Base-by-base conservation (phyloP, 2,113 vertebrate species). In the Zootoca vivipara region DNA sequence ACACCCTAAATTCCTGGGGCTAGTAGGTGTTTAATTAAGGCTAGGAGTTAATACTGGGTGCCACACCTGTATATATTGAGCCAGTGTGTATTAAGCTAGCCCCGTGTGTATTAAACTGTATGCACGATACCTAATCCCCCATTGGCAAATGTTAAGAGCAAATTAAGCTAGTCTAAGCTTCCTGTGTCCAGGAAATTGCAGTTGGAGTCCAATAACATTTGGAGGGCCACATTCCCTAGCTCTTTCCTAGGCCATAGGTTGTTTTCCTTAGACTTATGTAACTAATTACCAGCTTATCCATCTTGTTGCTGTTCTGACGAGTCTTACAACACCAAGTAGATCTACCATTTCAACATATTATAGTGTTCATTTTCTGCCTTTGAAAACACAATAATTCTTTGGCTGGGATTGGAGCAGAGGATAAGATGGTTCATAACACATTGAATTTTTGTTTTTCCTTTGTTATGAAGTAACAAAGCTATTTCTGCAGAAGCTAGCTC, bases 351-450 rank as follows among this genome's bases (percentile, higher is more conserved):
- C 73, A 18, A 13, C 8, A 1, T 7, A 8, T 22, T 9, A 8
- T 18, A 46, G 35, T 58, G 65, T 87, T 80, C 10, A 46, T 42
- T 84, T 40, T 70, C 24, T 46, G 0, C n/a, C 40, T n/a, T 75
- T 52, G 56, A 56, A 81, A 90, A 83, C 5, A 83, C 42, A 15
- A 64, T 33, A 40, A 22, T 83, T n/a, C 35, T 69, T 88, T 85
- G 33, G 46, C 24, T 42, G 85, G 30, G 28, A 38, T 15, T 52
- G 18, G 46, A 56, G 87, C 20, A 18, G 42, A 89, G 35, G 28
- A 40, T 38, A 70, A 33, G 12, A 52, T 33, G 5, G 56, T 85
- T 81, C 90, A 30, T 70, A n/a, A 74, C 15, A 77, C 46, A 26
- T 69, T 72, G 78, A 38, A 62, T 4, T 67, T 35, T 67, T 35